These are phyloP conservation scores for Lepidocyrtinus sp. DNA, from an alignment of 2,888 invertebrate genomes.

Conservation along the genomic window DNA sequence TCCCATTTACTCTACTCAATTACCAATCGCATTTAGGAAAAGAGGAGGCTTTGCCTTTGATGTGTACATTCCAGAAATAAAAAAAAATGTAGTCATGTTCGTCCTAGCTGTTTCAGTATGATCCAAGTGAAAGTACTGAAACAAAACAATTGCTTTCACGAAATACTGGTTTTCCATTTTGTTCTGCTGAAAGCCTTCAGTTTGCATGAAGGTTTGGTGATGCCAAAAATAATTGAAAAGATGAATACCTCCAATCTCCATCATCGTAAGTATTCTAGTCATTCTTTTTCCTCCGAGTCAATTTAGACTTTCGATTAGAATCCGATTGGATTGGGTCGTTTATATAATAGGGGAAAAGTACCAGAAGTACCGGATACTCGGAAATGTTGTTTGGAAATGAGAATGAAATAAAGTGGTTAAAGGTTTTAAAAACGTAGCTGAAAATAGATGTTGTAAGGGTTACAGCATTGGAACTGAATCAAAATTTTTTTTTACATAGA, in stretches of 20 bases:
- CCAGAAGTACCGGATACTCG: too few species aligned
- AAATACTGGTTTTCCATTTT: too few species aligned
- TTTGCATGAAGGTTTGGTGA: slow-evolving; percentile 35
- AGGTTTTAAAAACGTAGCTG: too few species aligned
- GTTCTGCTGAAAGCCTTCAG: too few species aligned
- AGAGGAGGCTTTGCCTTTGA: too few species aligned
- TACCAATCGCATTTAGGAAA: background rate
- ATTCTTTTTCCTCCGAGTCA: background rate
- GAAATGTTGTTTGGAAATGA: too few species aligned
- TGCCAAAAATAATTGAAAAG: slow-evolving; percentile 35
- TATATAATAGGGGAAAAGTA: slow-evolving; percentile 34
- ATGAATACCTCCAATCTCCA: slow-evolving; percentile 28
- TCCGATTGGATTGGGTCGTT: background rate
- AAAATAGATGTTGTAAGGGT: too few species aligned
- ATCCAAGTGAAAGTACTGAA: background rate
- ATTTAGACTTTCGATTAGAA: background rate
- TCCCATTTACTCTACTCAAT: slow-evolving; percentile 27
- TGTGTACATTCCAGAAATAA: too few species aligned
- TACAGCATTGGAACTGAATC: too few species aligned
- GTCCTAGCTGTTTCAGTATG: background rate
- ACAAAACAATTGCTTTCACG: background rate
- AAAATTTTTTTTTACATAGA: too few species aligned
- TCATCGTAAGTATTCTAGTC: slow-evolving; percentile 25
- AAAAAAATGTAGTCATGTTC: too few species aligned
- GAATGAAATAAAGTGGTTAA: too few species aligned